Evolutionary conservation across 1,140 invertebrate genomes (phyloP), one percentile per base, ranked within the genome.

Genomic region (Heliconius hermathena): DNA sequence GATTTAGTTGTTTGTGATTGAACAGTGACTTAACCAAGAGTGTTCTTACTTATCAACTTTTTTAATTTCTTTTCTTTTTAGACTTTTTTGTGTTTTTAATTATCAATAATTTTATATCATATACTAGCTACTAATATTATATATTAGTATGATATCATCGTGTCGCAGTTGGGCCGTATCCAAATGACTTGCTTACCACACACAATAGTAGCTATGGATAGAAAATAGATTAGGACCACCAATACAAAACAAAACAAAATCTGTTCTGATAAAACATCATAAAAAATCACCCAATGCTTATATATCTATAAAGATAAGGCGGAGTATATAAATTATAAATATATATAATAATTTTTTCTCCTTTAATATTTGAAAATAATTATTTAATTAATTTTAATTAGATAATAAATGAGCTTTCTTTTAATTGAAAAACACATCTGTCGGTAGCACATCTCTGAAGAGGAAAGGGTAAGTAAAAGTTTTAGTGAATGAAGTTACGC

Each of bases 401-500:
- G 2, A 57, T 22, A 57, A 22, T 57, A 57, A 22, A 57, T 22
- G 20, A n/a, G 8, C 8, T 9, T 2, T 13, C 11, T 13, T 46
- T 13, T 0, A 13, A n/a, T 57, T 66, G 4, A 9, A 26, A 29
- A 26, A 29, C n/a, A 26, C 22, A 66, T 0, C 3, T 29, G 60
- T 29, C 11, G 60, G 26, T 6, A 11, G 9, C 16, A n/a, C 57
- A 60, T n/a, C n/a, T 60, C 16, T 29, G 20, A 72, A 38, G 38
- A 20, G 71, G n/a, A n/a, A 13, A 73, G 33, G 22, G 22, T 49
- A 73, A 46, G 75, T 76, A 70, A 76, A 76, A 76, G 74, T 76
- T 76, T 66, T 22, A 52, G 41, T 52, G n/a, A 76, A 76, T 76
- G 75, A 71, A 76, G 8, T 38, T 46, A 76, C 46, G 75, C 66